A percentile compares a stretch with the other conserved stretches of the same genome.
Evolutionary conservation across 2,888 invertebrate genomes (phyloP).

Genomic region (Napeogenes inachia): DNA sequence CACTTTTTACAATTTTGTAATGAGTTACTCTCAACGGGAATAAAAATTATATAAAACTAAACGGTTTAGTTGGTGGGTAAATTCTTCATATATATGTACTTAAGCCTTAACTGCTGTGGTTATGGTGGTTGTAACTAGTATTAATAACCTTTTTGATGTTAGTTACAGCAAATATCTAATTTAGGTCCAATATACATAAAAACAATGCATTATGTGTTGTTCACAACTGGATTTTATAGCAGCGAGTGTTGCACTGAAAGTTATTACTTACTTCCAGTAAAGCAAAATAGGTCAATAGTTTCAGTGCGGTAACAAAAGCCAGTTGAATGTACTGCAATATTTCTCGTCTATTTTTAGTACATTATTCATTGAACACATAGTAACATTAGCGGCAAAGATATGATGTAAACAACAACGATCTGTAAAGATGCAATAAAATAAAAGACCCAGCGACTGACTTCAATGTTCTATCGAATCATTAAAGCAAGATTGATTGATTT

Average conservation of each 20-base stretch:
- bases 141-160: background rate
- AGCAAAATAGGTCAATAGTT: slow-evolving; percentile 77
- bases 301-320: slow-evolving; percentile 74
- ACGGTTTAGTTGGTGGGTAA: no score
- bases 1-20: slow-evolving; percentile 9
- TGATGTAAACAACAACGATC: background rate
- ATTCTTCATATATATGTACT: no score
- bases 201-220: slow-evolving; percentile 30
- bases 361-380: slow-evolving; percentile 31
- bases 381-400: slow-evolving; percentile 9
- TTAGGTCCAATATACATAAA: background rate
- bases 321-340: slow-evolving; percentile 63
- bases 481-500: no score
- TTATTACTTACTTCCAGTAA: slow-evolving; percentile 76
- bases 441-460: no score
- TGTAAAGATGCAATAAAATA: background rate
- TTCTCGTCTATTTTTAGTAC: slow-evolving; percentile 60
- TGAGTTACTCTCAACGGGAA: no score
- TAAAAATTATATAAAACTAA: no score
- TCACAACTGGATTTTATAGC: slow-evolving; percentile 63
- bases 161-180: slow-evolving; percentile 7
- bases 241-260: slow-evolving; percentile 69
- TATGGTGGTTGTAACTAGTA: no score
- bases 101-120: no score
- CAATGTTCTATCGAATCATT: no score